Conservation (phyloP, 37 sponge, comb jelly and placozoan genomes). For the Halichondria panicea region DNA sequence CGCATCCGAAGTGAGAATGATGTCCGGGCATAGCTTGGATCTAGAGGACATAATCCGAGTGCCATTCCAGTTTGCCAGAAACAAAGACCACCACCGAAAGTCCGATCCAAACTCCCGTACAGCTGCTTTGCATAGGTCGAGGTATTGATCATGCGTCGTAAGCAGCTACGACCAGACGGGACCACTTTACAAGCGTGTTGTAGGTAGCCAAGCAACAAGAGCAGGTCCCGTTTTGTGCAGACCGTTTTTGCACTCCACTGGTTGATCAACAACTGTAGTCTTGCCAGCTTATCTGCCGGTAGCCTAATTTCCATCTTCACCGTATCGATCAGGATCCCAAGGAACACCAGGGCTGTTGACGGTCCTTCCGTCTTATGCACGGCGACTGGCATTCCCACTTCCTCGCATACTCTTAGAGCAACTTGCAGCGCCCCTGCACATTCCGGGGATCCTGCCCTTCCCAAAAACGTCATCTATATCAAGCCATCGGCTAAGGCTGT, state of each 20-base stretch:
- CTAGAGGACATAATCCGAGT: neutral
- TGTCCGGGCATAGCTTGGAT: no score
- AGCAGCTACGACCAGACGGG: constrained; percentile 1
- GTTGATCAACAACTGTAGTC: neutral
- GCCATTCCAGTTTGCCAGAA: constrained; percentile 7
- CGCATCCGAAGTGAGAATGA: constrained; percentile 9
- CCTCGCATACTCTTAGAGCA: neutral
- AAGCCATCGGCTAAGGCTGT: constrained; percentile 4
- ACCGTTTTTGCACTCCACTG: neutral
- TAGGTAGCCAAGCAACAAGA: constrained; percentile 1
- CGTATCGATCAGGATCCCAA: constrained; percentile 3
- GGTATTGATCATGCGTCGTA: constrained; percentile 10
- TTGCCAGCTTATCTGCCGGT: constrained; percentile 6
- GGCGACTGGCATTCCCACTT: constrained; percentile 9
- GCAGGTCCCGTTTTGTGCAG: constrained; percentile 18
- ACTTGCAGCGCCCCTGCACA: constrained; percentile 6
- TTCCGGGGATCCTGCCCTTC: constrained; percentile 1
- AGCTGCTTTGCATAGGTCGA: neutral
- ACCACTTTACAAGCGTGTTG: constrained; percentile 10
- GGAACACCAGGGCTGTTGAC: no score
- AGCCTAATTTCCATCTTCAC: neutral
- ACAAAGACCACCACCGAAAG: constrained; percentile 10
- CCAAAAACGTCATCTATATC: neutral
- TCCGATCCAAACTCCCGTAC: neutral
- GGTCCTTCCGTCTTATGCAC: constrained; percentile 20